Evolutionary conservation across 2,797 vertebrate genomes (phyloP).

Genomic region (Gorsachius magnificus): DNA sequence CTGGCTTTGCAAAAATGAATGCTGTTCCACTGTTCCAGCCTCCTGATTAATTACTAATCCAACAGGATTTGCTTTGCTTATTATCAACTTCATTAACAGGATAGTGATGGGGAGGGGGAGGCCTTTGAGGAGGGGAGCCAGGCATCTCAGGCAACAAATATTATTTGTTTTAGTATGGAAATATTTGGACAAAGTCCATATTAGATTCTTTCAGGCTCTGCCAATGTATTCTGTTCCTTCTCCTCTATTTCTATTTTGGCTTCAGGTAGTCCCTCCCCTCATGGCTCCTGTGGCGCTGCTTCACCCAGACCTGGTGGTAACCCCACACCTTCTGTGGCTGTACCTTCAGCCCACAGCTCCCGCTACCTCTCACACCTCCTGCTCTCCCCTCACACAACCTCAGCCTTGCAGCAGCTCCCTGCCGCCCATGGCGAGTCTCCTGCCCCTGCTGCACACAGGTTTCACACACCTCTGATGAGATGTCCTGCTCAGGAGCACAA

Average conservation of each 20-base stretch:
- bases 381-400: background rate
- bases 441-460: background rate
- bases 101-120: background rate
- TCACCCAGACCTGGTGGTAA: background rate
- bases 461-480: background rate
- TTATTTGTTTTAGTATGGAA: background rate
- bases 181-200: background rate
- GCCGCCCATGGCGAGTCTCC: rapidly evolving
- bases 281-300: background rate
- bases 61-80: background rate
- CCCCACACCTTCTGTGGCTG: background rate
- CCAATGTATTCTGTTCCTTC: background rate
- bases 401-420: background rate
- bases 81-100: background rate
- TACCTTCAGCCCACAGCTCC: background rate
- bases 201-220: background rate
- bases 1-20: background rate
- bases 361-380: background rate
- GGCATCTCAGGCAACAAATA: background rate
- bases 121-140: background rate
- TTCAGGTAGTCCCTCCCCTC: background rate
- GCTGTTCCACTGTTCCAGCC: background rate
- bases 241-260: background rate
- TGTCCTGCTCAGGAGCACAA: background rate
- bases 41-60: background rate